These are phyloP conservation scores for Tringa solitaria DNA, from an alignment of 2,113 vertebrate genomes.

Conservation along the genomic window DNA sequence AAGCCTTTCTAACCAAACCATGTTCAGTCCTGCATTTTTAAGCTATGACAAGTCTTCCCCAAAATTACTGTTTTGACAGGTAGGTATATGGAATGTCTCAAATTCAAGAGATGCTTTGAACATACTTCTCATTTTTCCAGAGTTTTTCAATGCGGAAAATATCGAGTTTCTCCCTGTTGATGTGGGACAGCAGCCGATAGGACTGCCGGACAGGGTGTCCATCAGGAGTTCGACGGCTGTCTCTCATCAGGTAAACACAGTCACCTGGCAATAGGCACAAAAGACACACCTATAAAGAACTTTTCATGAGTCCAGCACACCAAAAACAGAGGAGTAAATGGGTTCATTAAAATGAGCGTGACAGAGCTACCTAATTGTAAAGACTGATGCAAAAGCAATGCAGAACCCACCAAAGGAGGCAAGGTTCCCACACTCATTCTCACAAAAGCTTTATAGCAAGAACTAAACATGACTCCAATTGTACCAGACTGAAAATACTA, in stretches of 20 bases:
- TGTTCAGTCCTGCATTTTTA: neutral
- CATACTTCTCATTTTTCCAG: slow-evolving; percentile 98
- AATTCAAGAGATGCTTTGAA: neutral
- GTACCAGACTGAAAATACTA: neutral
- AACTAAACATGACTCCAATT: fast-evolving
- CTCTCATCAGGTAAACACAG: slow-evolving; percentile 97
- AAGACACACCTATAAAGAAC: neutral
- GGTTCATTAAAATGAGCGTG: fast-evolving
- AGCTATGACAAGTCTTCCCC: neutral
- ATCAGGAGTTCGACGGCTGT: slow-evolving; percentile 91
- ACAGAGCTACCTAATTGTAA: neutral
- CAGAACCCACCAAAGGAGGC: neutral
- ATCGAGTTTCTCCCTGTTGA: slow-evolving; percentile 95
- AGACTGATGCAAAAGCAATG: fast-evolving
- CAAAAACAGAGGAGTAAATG: neutral
- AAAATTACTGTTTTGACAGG: neutral
- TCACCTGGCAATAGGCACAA: slow-evolving; percentile 80
- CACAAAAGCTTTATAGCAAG: neutral
- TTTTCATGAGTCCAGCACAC: neutral
- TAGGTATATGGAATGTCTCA: fast-evolving
- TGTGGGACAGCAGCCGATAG: slow-evolving; percentile 90
- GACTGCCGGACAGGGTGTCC: slow-evolving; percentile 95
- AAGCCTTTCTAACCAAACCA: fast-evolving
- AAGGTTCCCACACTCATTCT: fast-evolving
- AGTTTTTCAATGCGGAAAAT: slow-evolving; percentile 99